Base-by-base conservation (phyloP, 1,140 invertebrate genomes). In the Drosophila tsacasi region DNA sequence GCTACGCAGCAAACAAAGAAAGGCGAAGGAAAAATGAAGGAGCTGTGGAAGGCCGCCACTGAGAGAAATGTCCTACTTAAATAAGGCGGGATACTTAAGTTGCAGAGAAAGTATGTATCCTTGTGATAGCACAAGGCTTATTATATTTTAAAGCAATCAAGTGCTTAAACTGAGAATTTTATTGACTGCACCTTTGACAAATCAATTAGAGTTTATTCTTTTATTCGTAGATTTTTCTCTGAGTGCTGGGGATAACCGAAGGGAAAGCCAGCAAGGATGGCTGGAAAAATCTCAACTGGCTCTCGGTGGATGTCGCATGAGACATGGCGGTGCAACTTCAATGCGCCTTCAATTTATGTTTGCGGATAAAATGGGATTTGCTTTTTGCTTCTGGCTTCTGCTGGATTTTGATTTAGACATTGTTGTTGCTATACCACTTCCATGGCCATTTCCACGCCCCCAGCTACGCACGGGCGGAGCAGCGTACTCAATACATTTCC, bases 341-440 rank as follows among this genome's bases (percentile, higher is more conserved):
- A 89, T 87, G 74, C 77, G 81, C 66, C 84, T 87, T 90, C 85
- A 90, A 90, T 90, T 90, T 90, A 90, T 90, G 85, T 89, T 90
- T 90, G 85, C 85, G 85, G 86, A 90, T 90, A 85, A 89, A 90
- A 90, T 90, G 78, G 85, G 85, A 90, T 90, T 90, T 90, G 81
- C 73, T 81, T 86, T 79, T 68, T 76, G 76, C 76, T 73, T 71
- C 80, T 79, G 67, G 76, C 76, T 79, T 79, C 67, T 60, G 68
- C 47, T 73, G 66, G 75, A 64, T 76, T 79, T 71, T 85, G 82
- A 85, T 85, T 85, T 85, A 81, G 82, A 71, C 69, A 84, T 85
- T 84, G 81, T 80, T 80, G 69, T 66, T 74, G 46, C 27, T 59
- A 25, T 55, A 8, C 32, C 52, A 21, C 19, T 55, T 35, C 32